Evolutionary conservation across 2,797 vertebrate genomes (phyloP).

Genomic region (Clarias platycephalus): DNA sequence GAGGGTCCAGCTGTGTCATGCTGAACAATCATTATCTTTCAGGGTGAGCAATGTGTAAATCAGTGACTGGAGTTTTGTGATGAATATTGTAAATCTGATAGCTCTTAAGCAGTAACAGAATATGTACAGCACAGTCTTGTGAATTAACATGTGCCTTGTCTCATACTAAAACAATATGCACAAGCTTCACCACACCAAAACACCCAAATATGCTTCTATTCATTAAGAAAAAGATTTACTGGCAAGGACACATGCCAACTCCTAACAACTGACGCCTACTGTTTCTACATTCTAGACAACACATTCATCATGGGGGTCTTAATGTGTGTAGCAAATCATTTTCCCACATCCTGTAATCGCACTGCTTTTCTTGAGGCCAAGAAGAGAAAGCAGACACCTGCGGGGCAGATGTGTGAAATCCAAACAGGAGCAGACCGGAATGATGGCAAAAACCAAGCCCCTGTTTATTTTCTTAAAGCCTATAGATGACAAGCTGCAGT

Average conservation of each 20-base stretch:
- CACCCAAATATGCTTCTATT: constrained; percentile 27
- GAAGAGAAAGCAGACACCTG: constrained; percentile 53
- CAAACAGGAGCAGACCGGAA: constrained; percentile 39
- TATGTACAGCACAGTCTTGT: background rate
- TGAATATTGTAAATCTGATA: background rate
- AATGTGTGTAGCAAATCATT: constrained; percentile 65
- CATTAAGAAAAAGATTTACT: constrained; percentile 22
- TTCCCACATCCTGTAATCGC: constrained; percentile 54
- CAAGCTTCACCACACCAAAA: background rate
- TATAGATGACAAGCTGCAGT: constrained; percentile 13
- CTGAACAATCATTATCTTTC: background rate
- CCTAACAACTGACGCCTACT: constrained; percentile 23
- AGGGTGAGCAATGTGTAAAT: background rate
- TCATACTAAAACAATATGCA: background rate
- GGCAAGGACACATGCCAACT: constrained; percentile 19
- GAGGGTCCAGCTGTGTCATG: background rate
- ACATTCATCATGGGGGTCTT: constrained; percentile 62
- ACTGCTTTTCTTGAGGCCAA: constrained; percentile 29
- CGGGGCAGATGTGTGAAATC: constrained; percentile 51
- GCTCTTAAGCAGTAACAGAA: background rate
- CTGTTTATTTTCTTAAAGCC: constrained; percentile 51
- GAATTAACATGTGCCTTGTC: background rate
- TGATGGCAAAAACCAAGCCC: constrained; percentile 30
- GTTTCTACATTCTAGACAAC: constrained; percentile 59
- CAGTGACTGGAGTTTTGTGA: too few relatives aligned